Percentiles rank a stretch among this genome's conserved stretches.
phyloP scores from a whole-genome alignment of 2,797 vertebrate species.

The Bradypus variegatus region DNA sequence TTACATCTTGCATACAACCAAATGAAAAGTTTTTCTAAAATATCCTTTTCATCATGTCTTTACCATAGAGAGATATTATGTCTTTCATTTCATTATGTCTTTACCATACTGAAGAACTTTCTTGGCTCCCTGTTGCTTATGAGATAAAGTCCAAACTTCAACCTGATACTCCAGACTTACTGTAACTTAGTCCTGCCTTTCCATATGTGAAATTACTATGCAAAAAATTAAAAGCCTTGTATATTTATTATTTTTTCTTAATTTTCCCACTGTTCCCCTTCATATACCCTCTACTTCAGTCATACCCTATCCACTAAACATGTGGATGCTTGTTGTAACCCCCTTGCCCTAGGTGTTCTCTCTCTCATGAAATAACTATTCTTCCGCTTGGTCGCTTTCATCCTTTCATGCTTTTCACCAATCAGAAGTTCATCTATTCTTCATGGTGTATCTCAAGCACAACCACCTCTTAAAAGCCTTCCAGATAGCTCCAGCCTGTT shows the following conservation, averaged over 20 bases:
- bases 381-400: neutral
- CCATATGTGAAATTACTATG: neutral
- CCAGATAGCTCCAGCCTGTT: neutral
- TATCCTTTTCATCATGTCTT: neutral
- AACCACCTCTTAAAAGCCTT: neutral
- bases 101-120: neutral
- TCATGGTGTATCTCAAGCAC: neutral
- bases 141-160: neutral
- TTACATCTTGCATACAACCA: neutral
- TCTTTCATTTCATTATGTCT: no score
- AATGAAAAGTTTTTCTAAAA: neutral
- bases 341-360: neutral
- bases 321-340: neutral
- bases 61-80: neutral
- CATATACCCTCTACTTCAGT: neutral
- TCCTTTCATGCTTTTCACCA: neutral
- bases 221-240: neutral
- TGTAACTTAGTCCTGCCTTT: neutral
- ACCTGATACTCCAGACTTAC: neutral
- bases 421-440: slow-evolving; percentile 16
- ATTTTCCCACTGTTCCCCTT: neutral
- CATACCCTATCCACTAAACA: neutral
- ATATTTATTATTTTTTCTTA: neutral
- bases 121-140: neutral
- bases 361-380: neutral